Evolutionary conservation across 2,113 vertebrate species (phyloP).

Genomic region (Amphiprion percula): DNA sequence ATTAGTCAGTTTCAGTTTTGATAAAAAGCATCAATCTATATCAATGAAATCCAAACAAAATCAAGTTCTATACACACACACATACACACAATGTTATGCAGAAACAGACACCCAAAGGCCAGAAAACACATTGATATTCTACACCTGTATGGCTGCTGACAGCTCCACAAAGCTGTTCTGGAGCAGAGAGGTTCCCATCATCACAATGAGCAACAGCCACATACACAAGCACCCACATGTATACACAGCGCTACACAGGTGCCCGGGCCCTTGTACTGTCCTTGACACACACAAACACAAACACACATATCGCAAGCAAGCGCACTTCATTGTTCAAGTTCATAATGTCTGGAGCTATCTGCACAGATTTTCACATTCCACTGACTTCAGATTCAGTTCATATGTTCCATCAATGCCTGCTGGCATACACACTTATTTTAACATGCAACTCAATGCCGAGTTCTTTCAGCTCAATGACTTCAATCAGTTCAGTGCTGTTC

Average conservation of each 20-base stretch:
- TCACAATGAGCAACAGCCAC: constrained; percentile 49
- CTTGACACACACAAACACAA: constrained; percentile 33
- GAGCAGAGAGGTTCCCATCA: constrained; percentile 70
- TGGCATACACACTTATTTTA: not conserved
- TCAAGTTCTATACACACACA: not conserved
- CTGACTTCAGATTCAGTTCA: constrained; percentile 1
- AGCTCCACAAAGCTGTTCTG: constrained; percentile 73
- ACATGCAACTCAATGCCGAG: constrained; percentile 20
- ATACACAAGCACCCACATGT: constrained; percentile 47
- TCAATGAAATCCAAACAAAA: constrained; percentile 38
- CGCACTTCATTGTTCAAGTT: not conserved
- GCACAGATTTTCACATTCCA: not conserved
- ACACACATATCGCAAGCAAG: constrained; percentile 2
- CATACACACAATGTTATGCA: constrained; percentile 36
- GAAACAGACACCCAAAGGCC: constrained; percentile 64
- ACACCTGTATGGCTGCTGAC: constrained; percentile 73
- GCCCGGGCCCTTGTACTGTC: constrained; percentile 4
- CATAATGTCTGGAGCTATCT: not conserved
- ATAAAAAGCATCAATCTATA: constrained; percentile 3
- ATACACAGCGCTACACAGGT: constrained; percentile 20
- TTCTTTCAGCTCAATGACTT: constrained; percentile 26
- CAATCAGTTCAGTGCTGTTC: constrained; percentile 12
- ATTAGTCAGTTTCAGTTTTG: constrained; percentile 3
- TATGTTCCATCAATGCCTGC: not conserved
- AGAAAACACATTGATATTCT: constrained; percentile 76